Evolutionary conservation across 2,113 vertebrate genomes (phyloP), one percentile per base, ranked within the genome.

Genomic region (Scatophagus argus): DNA sequence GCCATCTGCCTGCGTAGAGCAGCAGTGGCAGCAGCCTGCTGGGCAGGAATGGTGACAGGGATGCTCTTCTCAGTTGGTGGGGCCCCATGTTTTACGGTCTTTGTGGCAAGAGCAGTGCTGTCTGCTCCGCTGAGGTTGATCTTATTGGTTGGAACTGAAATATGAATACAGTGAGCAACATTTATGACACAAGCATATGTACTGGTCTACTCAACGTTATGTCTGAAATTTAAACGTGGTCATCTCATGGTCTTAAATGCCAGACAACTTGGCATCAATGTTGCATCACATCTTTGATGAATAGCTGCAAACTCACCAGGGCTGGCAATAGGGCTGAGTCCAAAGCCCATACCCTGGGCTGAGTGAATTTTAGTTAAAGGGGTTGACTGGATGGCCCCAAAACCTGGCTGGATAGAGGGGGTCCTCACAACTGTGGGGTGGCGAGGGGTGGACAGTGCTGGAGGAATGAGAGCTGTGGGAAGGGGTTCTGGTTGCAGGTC

Each of bases 21-120:
- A 6, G 98, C 98, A 0, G 91, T 95, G 0, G 94, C 97, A 13
- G 98, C 98, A 1, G 97, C 97, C 62, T 98, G 96, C 1, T 97
- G 93, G 21, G 98, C 96, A 0, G 97, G 91, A 38, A 97, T 82
- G n/a, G 94, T 85, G 75, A 95, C 94, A 9, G 96, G 90, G 9
- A 94, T 76, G 52, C 61, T 47, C 78, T 85, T 94, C 81, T 95
- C 95, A 1, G 55, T 29, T 6, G 93, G 93, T 3, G 96, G 96
- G 0, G 97, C 96, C 1, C 97, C 96, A 0, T 98, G 97, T 72
- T 97, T 99, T 62, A 99, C 97, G 0, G 97, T 99, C 90, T 98
- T 99, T 7, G 97, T 98, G 23, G 96, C 96, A 8, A 99, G 94
- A 84, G 97, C 96, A 0, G 97, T 97, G 89, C 96, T 98, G 17